A percentile compares a stretch with the other conserved stretches of the same genome.
These are phyloP conservation scores for Ophion obscuratus DNA, from an alignment of 2,888 invertebrate species.

Conservation along the genomic window DNA sequence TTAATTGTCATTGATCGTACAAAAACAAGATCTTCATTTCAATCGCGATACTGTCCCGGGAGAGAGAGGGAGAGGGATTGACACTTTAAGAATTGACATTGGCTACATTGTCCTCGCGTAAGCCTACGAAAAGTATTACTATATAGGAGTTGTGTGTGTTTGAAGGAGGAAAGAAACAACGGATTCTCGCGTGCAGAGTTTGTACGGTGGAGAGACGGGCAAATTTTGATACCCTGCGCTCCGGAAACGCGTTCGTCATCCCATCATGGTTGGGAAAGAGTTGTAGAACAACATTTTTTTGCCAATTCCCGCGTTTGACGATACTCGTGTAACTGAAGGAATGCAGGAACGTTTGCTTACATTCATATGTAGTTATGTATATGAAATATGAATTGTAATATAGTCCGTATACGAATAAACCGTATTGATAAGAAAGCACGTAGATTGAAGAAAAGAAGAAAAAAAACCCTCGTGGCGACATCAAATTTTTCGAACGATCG, in stretches of 20 bases:
- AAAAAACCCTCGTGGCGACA: constrained; percentile 3
- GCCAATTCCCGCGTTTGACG: not conserved
- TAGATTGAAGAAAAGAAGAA: constrained; percentile 23
- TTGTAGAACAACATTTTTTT: constrained; percentile 4
- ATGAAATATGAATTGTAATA: constrained; percentile 57
- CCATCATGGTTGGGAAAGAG: not conserved
- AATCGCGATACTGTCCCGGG: not conserved
- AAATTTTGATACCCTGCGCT: constrained; percentile 15
- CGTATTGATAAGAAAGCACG: constrained; percentile 50
- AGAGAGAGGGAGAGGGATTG: constrained; percentile 5
- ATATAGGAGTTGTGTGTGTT: constrained; percentile 24
- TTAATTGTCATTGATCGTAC: not conserved
- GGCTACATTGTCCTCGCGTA: constrained; percentile 51
- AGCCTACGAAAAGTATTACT: constrained; percentile 63
- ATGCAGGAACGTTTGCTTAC: constrained; percentile 43
- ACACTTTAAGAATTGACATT: constrained; percentile 55
- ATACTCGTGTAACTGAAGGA: not conserved
- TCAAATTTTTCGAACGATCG: no score
- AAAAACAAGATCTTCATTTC: not conserved
- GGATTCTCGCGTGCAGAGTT: constrained; percentile 31
- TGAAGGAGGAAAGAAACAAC: constrained; percentile 40
- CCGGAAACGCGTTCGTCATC: not conserved
- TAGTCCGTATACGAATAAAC: constrained; percentile 57
- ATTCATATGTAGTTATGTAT: constrained; percentile 46
- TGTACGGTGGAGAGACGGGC: constrained; percentile 1